These are phyloP conservation scores for Phylloscopus whistleri DNA, from an alignment of 2,113 vertebrate genomes.

Conservation along the genomic window DNA sequence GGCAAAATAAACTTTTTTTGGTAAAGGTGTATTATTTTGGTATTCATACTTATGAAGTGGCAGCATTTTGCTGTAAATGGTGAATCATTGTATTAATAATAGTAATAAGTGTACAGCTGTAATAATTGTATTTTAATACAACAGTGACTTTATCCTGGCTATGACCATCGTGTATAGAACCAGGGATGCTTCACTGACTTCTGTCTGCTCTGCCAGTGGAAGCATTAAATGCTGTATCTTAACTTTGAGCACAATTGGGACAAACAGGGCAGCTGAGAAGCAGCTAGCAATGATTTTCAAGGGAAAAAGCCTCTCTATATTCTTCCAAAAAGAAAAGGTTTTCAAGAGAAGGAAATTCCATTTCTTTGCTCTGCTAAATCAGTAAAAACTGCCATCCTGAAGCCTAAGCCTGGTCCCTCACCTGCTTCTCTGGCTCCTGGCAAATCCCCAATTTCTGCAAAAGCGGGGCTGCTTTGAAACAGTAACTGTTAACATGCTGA, in stretches of 20 bases:
- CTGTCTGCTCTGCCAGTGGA: background rate
- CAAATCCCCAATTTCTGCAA: background rate
- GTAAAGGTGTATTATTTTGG: background rate
- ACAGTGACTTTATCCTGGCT: background rate
- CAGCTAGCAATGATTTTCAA: background rate
- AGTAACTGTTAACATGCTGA: background rate
- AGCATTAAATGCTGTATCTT: background rate
- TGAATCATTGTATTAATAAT: background rate
- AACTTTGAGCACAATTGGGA: background rate
- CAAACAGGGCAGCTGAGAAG: background rate
- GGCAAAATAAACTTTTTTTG: background rate
- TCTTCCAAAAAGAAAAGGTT: background rate
- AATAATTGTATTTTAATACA: background rate
- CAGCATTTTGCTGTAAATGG: background rate
- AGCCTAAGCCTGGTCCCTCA: background rate
- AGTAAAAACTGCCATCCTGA: background rate
- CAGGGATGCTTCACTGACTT: background rate
- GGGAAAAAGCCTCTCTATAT: background rate
- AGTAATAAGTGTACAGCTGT: background rate
- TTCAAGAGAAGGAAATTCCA: background rate
- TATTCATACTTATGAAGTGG: background rate
- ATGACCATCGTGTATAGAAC: no score
- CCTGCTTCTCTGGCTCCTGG: background rate
- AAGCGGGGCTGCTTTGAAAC: background rate
- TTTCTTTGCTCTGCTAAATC: background rate